A percentile compares a stretch with the other conserved stretches of the same genome.
Evolutionary conservation across 2,113 vertebrate genomes (phyloP).

Genomic region (Camarhynchus parvulus): DNA sequence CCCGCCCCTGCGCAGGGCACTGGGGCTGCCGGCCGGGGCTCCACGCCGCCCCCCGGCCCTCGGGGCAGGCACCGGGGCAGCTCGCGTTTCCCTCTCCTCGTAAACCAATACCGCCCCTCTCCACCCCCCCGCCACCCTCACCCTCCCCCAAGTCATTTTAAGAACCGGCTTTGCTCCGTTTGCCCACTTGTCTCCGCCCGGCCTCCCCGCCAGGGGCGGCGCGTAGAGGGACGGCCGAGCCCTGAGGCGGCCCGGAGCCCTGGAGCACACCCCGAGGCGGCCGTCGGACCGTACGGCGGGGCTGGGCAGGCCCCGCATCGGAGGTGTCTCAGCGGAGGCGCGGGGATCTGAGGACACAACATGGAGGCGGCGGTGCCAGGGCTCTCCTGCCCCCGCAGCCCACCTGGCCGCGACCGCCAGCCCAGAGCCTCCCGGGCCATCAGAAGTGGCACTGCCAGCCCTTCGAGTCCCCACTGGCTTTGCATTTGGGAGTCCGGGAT

Average conservation of each 20-base stretch:
- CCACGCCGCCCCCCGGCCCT: too few relatives aligned
- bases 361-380: not conserved
- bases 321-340: not conserved
- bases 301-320: not conserved
- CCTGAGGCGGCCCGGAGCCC: not conserved
- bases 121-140: not conserved
- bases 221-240: not conserved
- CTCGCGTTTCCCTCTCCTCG: not conserved
- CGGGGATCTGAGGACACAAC: not conserved
- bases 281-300: not conserved
- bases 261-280: not conserved
- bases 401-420: not conserved
- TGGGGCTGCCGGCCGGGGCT: not conserved
- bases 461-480: not conserved
- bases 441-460: not conserved
- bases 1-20: too few relatives aligned
- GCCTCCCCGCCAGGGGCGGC: not conserved
- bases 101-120: not conserved
- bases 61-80: not conserved
- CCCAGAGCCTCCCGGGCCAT: not conserved
- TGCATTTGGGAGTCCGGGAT: fast-evolving
- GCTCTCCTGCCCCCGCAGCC: not conserved
- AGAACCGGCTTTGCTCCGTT: not conserved
- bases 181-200: not conserved
- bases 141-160: not conserved